Evolutionary conservation across 1,140 invertebrate species (phyloP).

Genomic region (Atta cephalotes): DNA sequence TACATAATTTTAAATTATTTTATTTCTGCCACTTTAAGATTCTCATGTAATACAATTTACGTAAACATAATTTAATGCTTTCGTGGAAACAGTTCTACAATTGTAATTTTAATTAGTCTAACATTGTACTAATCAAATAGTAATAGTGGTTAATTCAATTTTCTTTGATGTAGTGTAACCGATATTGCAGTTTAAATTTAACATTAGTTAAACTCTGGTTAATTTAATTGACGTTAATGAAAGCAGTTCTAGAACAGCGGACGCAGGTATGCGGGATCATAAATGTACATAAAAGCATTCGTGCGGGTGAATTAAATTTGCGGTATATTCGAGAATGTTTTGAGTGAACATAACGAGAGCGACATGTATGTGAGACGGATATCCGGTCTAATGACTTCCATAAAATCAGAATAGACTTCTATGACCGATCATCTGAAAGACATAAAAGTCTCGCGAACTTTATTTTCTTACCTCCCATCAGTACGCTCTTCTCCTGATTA

Average conservation of each 20-base stretch:
- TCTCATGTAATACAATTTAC: background rate
- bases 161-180: background rate
- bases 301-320: constrained; percentile 14
- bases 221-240: constrained; percentile 31
- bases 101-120: constrained; percentile 23
- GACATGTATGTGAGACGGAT: background rate
- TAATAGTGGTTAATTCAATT: constrained; percentile 22
- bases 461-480: background rate
- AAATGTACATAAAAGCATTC: constrained; percentile 15
- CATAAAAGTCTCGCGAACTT: constrained; percentile 53
- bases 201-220: constrained; percentile 11
- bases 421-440: constrained; percentile 55
- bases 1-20: constrained; percentile 15
- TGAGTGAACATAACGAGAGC: background rate
- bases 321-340: background rate
- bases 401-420: constrained; percentile 48
- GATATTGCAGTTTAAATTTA: constrained; percentile 2
- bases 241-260: background rate
- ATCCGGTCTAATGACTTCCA: constrained; percentile 29
- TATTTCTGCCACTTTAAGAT: background rate
- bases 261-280: background rate
- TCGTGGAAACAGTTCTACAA: background rate
- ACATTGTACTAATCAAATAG: constrained; percentile 13
- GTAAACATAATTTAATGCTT: background rate
- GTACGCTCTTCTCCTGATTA: constrained; percentile 60